Percentiles rank a stretch among this genome's conserved stretches.
Evolutionary conservation across 1,140 invertebrate species (phyloP).

Genomic region (Drosophila arizonae): DNA sequence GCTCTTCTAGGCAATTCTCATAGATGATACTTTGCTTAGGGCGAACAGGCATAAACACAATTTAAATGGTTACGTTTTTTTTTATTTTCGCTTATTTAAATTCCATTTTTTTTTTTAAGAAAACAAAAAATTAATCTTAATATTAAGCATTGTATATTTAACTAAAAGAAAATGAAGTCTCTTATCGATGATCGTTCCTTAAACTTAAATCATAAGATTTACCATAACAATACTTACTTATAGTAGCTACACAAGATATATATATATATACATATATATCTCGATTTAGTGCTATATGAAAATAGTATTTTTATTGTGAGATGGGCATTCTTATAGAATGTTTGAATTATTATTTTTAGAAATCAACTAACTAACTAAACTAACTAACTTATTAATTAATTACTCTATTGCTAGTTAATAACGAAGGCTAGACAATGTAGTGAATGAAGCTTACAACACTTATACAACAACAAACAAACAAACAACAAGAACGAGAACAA

Average conservation of each 20-base stretch:
- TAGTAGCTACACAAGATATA: slow-evolving; percentile 46
- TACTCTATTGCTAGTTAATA: slow-evolving; percentile 69
- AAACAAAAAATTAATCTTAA: slow-evolving; percentile 41
- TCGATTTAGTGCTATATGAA: slow-evolving; percentile 61
- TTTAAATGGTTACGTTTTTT: background rate
- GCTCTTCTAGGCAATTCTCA: slow-evolving; percentile 8
- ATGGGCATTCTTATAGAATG: slow-evolving; percentile 73
- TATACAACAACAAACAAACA: slow-evolving; percentile 57
- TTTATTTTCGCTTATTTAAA: slow-evolving; percentile 18
- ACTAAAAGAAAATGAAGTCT: slow-evolving; percentile 76
- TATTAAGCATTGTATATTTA: slow-evolving; percentile 69
- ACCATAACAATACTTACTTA: slow-evolving; percentile 53
- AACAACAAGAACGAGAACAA: slow-evolving; percentile 49
- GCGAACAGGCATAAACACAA: background rate
- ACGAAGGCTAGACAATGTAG: slow-evolving; percentile 69
- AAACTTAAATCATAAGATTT: slow-evolving; percentile 63
- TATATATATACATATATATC: background rate
- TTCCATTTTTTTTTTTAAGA: slow-evolving; percentile 12
- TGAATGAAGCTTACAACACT: slow-evolving; percentile 75
- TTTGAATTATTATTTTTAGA: slow-evolving; percentile 54
- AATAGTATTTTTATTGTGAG: slow-evolving; percentile 67
- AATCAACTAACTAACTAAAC: slow-evolving; percentile 48
- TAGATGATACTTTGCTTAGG: background rate
- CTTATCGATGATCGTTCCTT: slow-evolving; percentile 81
- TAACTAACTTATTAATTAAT: slow-evolving; percentile 67